Evolutionary conservation across 2,797 vertebrate species (phyloP).

Genomic region (Hybognathus amarus): DNA sequence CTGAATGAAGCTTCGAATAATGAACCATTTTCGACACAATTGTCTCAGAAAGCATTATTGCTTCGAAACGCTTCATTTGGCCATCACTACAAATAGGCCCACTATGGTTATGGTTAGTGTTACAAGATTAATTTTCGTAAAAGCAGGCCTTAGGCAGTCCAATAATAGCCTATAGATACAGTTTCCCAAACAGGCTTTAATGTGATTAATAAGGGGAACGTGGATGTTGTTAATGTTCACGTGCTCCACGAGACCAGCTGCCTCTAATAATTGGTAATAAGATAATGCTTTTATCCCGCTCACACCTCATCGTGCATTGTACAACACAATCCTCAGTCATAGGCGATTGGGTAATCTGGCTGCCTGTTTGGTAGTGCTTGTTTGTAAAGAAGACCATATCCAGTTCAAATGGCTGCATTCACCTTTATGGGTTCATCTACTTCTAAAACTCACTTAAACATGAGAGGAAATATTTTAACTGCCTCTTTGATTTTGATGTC

Average conservation of each 20-base stretch:
- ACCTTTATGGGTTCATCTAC: not conserved
- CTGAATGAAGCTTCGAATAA: no score
- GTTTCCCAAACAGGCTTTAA: not conserved
- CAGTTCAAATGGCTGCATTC: no score
- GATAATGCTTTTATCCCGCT: conserved; percentile 34
- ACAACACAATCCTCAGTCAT: not conserved
- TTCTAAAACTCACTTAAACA: not conserved
- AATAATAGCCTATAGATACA: no score
- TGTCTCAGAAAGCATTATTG: no score
- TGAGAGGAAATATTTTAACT: not conserved
- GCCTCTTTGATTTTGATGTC: conserved; percentile 18
- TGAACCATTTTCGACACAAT: no score
- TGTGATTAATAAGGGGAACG: not conserved
- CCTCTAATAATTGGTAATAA: conserved; percentile 39
- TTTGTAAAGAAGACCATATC: not conserved
- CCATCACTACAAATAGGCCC: no score
- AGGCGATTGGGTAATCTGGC: not conserved
- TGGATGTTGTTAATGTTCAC: not conserved
- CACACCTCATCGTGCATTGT: conserved; percentile 1
- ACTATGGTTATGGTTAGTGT: no score
- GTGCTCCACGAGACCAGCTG: conserved; percentile 34
- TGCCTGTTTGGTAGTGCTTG: not conserved
- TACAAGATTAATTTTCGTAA: no score
- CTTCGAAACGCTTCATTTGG: no score
- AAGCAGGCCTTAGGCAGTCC: no score